Base-by-base conservation (phyloP, 2,888 invertebrate genomes). In the Marasmarcha lunaedactyla region DNA sequence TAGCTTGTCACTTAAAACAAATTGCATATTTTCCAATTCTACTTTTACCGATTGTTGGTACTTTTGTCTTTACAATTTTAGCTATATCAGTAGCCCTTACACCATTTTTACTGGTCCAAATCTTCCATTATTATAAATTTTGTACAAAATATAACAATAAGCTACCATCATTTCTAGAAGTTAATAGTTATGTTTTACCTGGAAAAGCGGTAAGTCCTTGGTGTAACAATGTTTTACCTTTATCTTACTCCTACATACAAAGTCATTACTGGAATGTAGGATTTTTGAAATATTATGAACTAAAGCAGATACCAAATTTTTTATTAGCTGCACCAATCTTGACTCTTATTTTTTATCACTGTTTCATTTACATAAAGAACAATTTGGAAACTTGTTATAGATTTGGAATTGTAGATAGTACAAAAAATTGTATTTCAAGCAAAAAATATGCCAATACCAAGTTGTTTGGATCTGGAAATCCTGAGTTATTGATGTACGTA, bases 271-370 rank as follows among this genome's bases (percentile, higher is more conserved):
- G 98, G 98, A 87, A 95, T 71, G 95, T 98, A 35, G 97, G 98
- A 0, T 91, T 97, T 51, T 71, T 98, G 7, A 88, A 86, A 39
- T 98, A 99, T 76, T 99, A 94, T 66, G 84, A 91, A 63, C 61
- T 91, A 26, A 95, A 94, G 66, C 97, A 99, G 76, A 85, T 97
- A 43, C 98, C 98, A 2, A 98, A 98, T 73, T 99, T 99, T 64
- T 44, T 95, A 9, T 70, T 99, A 35, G 98, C 98, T 9, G 56
- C 87, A 9, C 99, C 98, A 5, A 86, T 95, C 36, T 59, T 94
- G 38, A 72, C 79, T 39, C 71, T 93, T 44, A 77, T 92, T 46
- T 56, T 89, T 14, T 85, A 69, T 48, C 87, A 88, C 49, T 84
- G 86, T 57, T 72, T 84, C 44, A 72, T 77, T 42, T 90, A 87